These are phyloP conservation scores for Ormyrus pomaceus DNA, from an alignment of 2,888 invertebrate species.

Conservation along the genomic window DNA sequence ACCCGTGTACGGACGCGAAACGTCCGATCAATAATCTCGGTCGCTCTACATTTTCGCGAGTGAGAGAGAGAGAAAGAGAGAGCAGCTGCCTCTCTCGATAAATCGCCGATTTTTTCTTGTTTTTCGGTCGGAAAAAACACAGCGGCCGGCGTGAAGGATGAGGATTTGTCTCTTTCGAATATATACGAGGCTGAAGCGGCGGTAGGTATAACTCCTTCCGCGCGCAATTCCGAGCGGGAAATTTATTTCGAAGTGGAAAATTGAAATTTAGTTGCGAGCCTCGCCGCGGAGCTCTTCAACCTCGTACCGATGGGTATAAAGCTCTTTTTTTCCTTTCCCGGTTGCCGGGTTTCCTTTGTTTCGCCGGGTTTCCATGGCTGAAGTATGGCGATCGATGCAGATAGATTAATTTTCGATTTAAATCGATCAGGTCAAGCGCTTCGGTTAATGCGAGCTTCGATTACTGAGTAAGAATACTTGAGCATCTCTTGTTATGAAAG, in stretches of 20 bases:
- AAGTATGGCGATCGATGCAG: too few relatives aligned
- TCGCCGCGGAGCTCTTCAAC: background rate
- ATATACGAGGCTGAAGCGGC: conserved; percentile 8
- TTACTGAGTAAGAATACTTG: too few relatives aligned
- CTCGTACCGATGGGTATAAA: too few relatives aligned
- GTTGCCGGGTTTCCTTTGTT: background rate
- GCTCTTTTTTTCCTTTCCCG: conserved; percentile 17
- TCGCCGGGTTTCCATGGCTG: background rate
- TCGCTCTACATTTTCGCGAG: conserved; percentile 9
- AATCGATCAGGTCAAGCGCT: too few relatives aligned
- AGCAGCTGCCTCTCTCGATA: conserved; percentile 24
- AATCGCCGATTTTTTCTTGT: conserved; percentile 19
- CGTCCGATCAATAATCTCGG: conserved; percentile 41
- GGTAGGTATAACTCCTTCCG: conserved; percentile 8
- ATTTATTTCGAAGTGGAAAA: conserved; percentile 42
- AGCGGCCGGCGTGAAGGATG: background rate
- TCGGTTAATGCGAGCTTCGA: too few relatives aligned
- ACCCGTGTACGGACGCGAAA: background rate
- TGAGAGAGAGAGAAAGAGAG: background rate
- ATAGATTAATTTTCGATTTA: too few relatives aligned
- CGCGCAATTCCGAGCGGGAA: conserved; percentile 8
- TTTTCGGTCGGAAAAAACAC: background rate
- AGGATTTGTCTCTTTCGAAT: conserved; percentile 39
- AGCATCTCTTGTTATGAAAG: too few relatives aligned
- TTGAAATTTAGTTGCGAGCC: conserved; percentile 41